These are phyloP conservation scores for Cygnus buccinator DNA, from an alignment of 2,113 vertebrate species.

Conservation along the genomic window DNA sequence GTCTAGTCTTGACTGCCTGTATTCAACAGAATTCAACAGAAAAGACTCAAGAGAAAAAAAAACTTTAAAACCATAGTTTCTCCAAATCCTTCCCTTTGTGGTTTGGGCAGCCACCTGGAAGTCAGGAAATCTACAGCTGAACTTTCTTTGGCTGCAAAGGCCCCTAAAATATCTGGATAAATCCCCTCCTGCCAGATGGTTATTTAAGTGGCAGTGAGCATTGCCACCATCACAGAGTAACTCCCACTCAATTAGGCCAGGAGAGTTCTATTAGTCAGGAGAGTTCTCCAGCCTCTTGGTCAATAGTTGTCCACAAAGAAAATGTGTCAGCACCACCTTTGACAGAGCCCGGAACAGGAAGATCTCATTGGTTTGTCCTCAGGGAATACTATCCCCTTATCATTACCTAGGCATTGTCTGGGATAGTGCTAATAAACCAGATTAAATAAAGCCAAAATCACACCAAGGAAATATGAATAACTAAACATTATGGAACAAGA, in stretches of 20 bases:
- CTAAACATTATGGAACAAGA: neutral
- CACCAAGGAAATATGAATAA: neutral
- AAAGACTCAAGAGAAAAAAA: neutral
- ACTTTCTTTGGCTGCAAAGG: neutral
- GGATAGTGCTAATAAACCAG: neutral
- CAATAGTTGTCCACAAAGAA: neutral
- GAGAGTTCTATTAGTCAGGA: neutral
- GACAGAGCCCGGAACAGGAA: neutral
- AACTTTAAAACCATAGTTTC: fast-evolving
- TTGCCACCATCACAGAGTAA: fast-evolving
- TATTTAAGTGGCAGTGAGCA: too few species aligned
- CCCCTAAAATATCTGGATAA: neutral
- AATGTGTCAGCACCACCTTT: neutral
- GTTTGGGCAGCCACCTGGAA: neutral
- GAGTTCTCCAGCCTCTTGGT: neutral
- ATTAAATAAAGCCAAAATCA: neutral
- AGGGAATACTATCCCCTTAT: neutral
- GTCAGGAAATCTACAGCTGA: neutral
- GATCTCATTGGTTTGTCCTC: neutral
- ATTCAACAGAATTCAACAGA: neutral
- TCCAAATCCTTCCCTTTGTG: neutral
- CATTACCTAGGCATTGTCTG: neutral
- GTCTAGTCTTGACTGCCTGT: neutral
- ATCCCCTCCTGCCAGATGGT: fast-evolving
- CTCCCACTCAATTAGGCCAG: fast-evolving